Base-by-base conservation (phyloP, 2,797 vertebrate genomes). In the Chromis chromis region DNA sequence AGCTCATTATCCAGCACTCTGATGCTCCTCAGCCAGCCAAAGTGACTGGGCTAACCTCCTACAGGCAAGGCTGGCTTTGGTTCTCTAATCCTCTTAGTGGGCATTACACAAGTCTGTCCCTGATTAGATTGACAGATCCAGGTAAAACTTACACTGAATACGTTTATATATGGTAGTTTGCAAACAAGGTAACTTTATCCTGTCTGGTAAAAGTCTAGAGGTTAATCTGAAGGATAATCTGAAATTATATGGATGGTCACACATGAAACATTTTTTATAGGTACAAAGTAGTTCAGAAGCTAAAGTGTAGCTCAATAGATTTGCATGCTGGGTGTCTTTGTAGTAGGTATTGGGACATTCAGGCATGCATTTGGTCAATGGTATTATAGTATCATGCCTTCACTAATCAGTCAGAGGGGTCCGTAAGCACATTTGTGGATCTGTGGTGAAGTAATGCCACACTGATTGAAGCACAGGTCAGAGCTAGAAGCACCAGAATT, bases 81-180 rank as follows among this genome's bases (percentile, higher is more conserved):
- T 74, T 77, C 89, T 25, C 65, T 92, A 93, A 96, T 94, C 95
- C 86, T 94, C 94, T 96, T 95, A 93, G 72, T 21, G 54, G 83
- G 94, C 77, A 94, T 95, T 95, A 94, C 87, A 87, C 86, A 94
- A 95, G 94, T 94, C 93, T 94, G 91, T 92, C 88, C 91, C 89
- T 91, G 88, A 92, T 94, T 88, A 92, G 89, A 92, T 76, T 89
- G 78, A 88, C 82, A 87, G 76, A 88, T 85, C 58, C 86, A 84
- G 78, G 82, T 78, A 85, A 91, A 88, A 81, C 33, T 62, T 56
- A 46, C 16, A 39, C 4, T 48, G 44, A 66, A 80, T 74, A 89
- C 79, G 70, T 86, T 76, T 22, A 73, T 56, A 81, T 56, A 59
- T 70, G 53, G 59, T 52, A 52, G 57, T 83, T 81, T 81, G 68